Base-by-base conservation (phyloP, 1,140 invertebrate genomes). In the Anastrepha obliqua region DNA sequence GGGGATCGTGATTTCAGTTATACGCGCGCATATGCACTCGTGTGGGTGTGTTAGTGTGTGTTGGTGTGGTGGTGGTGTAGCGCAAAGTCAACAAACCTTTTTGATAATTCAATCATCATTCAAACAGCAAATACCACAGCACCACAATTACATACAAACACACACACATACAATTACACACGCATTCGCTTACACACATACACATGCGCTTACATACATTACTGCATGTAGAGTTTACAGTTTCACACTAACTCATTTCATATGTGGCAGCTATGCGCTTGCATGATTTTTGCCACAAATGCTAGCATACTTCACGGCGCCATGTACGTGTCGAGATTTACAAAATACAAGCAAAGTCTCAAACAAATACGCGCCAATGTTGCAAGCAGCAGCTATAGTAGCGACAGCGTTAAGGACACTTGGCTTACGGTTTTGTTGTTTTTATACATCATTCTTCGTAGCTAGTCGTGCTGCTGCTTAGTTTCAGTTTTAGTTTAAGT, bases 101-200 rank as follows among this genome's bases (percentile, higher is more conserved):
- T 81, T 81, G 74, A 81, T 81, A 81, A 81, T 81, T 81, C 74
- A 81, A 81, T 81, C 74, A 81, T 81, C 74, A 81, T 81, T 81
- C 74, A 81, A 81, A 81, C 44, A 51, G 74, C 74, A 55, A 81
- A 51, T 55, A 81, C 67, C 67, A 81, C 74, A 20, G 74, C 44
- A n/a, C 0, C 74, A 29, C 6, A 78, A 42, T 20, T 42, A 42
- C 67, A 74, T 11, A 67, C 20, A 67, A 20, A 67, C 65, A 67
- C 5, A 67, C 5, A 67, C 9, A 67, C 65, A 65, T 65, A n/a
- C 64, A 20, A 29, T 9, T 9, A 39, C 55, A 58, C 55, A 58
- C 55, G 13, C 55, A 58, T 58, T 8, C 13, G 13, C 55, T 58
- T 29, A 39, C 13, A 11, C 39, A 44, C 42, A 47, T 4, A 62